Conservation (phyloP, 2,888 invertebrate species). For the Bugulina stolonifera region DNA sequence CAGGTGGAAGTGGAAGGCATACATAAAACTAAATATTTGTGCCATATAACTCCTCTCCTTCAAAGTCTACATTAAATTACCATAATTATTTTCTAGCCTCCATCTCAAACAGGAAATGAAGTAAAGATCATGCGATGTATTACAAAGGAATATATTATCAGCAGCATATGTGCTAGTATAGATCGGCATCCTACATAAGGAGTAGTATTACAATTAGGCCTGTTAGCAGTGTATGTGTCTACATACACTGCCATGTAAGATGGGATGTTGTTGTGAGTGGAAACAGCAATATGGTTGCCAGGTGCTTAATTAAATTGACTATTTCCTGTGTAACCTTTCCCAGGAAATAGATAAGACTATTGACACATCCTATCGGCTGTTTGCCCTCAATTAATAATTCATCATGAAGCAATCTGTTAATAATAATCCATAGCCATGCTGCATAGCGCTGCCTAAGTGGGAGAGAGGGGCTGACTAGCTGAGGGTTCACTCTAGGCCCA, state of each 20-base stretch:
- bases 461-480: too few relatives aligned
- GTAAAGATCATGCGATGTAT: too few relatives aligned
- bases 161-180: too few relatives aligned
- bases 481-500: too few relatives aligned
- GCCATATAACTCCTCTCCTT: not conserved
- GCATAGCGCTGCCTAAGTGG: not conserved
- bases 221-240: too few relatives aligned
- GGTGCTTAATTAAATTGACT: constrained; percentile 24
- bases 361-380: constrained; percentile 26
- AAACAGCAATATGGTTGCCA: constrained; percentile 7
- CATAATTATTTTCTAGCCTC: not conserved
- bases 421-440: constrained; percentile 21
- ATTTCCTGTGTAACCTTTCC: constrained; percentile 26
- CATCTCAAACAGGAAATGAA: too few relatives aligned
- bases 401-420: constrained; percentile 8
- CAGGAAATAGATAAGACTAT: constrained; percentile 26
- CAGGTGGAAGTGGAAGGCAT: not conserved
- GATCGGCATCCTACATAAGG: too few relatives aligned
- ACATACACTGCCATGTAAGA: too few relatives aligned
- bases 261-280: constrained; percentile 13
- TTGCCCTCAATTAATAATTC: constrained; percentile 26
- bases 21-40: not conserved
- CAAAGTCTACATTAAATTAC: not conserved
- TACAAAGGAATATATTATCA: not conserved
- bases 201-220: too few relatives aligned